Base-by-base conservation (phyloP, 1,140 invertebrate species). In the Micrasema minimum region DNA sequence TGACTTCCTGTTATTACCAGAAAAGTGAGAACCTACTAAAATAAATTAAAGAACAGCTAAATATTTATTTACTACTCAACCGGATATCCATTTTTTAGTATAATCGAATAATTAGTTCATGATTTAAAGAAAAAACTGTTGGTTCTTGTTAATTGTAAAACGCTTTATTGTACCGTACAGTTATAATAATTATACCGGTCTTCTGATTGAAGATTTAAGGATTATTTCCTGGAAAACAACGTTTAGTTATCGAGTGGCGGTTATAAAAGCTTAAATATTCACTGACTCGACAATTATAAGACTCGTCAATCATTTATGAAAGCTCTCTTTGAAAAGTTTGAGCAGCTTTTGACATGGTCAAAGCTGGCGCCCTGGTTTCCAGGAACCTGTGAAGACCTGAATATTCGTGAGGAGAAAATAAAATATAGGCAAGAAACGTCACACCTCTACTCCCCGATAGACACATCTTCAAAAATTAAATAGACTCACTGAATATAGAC, bases 351-450 rank as follows among this genome's bases (percentile, higher is more conserved):
- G 65, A 53, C 50, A 20, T 0, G 41, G 18, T 55, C 50, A 66
- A 66, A 51, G 48, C 37, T 55, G 65, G 65, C 65, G 65, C 65
- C 65, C 20, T n/a, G 9, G 6, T 20, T 67, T 67, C 50, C 38
- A n/a, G 10, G 50, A 55, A 67, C 7, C 12, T 6, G 50, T 11
- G 41, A 11, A 1, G n/a, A 23, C 16, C 14, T 20, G 55, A 23
- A 31, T 10, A 31, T 2, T 64, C 59, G 59, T 46, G 59, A 45
- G 20, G 11, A 45, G 20, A 45, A 3, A 53, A 16, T 7, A 53
- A 23, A 31, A 22, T 14, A 16, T 18, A 20, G 20, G 9, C 14
- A 18, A 10, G 51, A 51, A 22, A 31, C 23, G 26, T 48, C 14
- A 20, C 12, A 31, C 35, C n/a, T 31, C 23, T n/a, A 3, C 31